phyloP scores from a whole-genome alignment of 2,888 invertebrate genomes.

The Empis livida region DNA sequence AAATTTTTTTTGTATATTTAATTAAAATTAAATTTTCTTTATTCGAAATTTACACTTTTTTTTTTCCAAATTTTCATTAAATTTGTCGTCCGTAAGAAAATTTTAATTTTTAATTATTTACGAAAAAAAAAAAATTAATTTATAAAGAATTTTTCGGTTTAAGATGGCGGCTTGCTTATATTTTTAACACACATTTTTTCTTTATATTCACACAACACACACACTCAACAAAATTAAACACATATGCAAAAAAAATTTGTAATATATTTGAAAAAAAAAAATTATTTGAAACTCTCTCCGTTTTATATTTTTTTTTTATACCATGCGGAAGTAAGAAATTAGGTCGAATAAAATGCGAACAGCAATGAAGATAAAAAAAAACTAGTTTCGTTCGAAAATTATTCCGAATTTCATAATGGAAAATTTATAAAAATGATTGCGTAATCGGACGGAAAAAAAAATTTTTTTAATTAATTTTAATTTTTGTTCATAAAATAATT shows the following conservation, averaged over 20 bases:
- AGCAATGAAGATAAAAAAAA: conserved; percentile 6
- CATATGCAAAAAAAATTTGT: conserved; percentile 4
- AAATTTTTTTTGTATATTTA: too few relatives aligned
- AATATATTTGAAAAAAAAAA: too few relatives aligned
- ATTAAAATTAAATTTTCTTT: too few relatives aligned
- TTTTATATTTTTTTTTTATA: conserved; percentile 10
- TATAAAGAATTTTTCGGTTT: conserved; percentile 6
- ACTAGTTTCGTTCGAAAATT: conserved; percentile 5
- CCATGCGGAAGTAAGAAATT: conserved; percentile 20
- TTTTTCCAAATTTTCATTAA: background rate
- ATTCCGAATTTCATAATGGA: too few relatives aligned
- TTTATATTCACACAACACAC: conserved; percentile 1
- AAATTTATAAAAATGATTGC: too few relatives aligned
- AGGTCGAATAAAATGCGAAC: conserved; percentile 17
- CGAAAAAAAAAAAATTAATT: too few relatives aligned
- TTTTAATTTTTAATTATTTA: too few relatives aligned
- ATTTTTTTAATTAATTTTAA: too few relatives aligned
- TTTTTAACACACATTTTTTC: too few relatives aligned
- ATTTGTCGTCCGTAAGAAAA: conserved; percentile 5
- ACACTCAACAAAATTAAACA: conserved; percentile 13
- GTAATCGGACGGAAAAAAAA: too few relatives aligned
- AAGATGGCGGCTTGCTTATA: conserved; percentile 11
- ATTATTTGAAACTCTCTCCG: too few relatives aligned
- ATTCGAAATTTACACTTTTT: conserved; percentile 2
- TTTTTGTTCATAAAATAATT: too few relatives aligned